Percentiles rank a stretch among this genome's conserved stretches.
Conservation (phyloP, 1,140 invertebrate genomes). For the Aphis gossypii region DNA sequence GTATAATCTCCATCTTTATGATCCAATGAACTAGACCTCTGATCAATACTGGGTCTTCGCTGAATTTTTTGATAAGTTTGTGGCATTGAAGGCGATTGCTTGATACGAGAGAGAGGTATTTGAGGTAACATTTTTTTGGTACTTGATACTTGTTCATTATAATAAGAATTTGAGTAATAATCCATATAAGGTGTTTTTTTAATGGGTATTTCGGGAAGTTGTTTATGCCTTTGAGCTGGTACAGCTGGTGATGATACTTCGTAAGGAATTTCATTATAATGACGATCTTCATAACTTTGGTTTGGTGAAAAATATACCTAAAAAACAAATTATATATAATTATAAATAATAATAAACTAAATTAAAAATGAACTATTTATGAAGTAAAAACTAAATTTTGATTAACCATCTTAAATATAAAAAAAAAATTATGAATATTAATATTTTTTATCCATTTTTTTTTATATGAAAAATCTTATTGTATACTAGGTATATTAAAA, state of each 20-base stretch:
- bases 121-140: slow-evolving; percentile 62
- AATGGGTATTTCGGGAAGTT: slow-evolving; percentile 60
- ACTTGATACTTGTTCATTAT: slow-evolving; percentile 64
- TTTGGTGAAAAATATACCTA: slow-evolving; percentile 61
- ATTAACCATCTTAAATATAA: no score
- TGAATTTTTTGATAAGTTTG: neutral
- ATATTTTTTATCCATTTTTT: no score
- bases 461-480: no score
- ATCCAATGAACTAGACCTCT: slow-evolving; percentile 28
- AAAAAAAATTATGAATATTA: no score
- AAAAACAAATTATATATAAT: neutral
- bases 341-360: neutral
- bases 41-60: neutral
- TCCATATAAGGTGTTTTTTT: slow-evolving; percentile 60
- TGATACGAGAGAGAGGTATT: slow-evolving; percentile 63
- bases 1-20: slow-evolving; percentile 8
- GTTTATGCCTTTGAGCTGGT: slow-evolving; percentile 59
- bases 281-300: slow-evolving; percentile 62
- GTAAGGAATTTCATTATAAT: slow-evolving; percentile 60
- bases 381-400: no score
- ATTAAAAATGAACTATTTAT: no score
- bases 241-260: slow-evolving; percentile 58
- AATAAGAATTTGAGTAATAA: slow-evolving; percentile 63
- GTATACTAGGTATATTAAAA: no score
- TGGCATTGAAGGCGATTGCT: slow-evolving; percentile 62